A percentile compares a stretch with the other conserved stretches of the same genome.
phyloP scores from a whole-genome alignment of 2,113 vertebrate genomes.

The Oncorhynchus masou region DNA sequence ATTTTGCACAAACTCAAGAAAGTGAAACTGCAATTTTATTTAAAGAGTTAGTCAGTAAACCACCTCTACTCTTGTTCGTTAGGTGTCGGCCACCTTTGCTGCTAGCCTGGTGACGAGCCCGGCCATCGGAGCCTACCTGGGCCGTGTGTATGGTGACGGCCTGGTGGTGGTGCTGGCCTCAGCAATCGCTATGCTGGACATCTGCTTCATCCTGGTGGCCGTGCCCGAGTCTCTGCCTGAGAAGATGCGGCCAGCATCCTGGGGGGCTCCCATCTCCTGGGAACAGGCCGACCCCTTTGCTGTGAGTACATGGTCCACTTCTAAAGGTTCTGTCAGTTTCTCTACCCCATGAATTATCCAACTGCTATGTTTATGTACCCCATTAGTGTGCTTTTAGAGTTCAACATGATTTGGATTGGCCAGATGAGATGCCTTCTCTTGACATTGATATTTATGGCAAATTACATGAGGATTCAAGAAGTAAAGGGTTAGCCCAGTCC shows the following conservation, averaged over 20 bases:
- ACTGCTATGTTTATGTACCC: no score
- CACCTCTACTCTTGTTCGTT: not conserved
- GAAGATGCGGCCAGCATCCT: slow-evolving; percentile 86
- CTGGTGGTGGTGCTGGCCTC: slow-evolving; percentile 85
- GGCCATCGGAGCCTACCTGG: slow-evolving; percentile 86
- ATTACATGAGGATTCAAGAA: no score
- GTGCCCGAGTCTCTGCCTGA: slow-evolving; percentile 85
- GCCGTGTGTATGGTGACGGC: slow-evolving; percentile 82
- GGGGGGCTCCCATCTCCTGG: slow-evolving; percentile 89
- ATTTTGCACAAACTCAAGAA: not conserved
- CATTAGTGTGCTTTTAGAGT: no score
- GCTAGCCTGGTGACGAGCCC: slow-evolving; percentile 86
- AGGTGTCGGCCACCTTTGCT: slow-evolving; percentile 88
- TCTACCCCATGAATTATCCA: no score
- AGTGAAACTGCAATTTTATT: not conserved
- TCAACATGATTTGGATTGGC: no score
- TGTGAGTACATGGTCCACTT: slow-evolving; percentile 60
- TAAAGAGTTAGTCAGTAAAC: not conserved
- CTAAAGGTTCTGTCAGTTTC: no score
- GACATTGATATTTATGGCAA: no score
- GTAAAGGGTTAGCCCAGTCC: no score
- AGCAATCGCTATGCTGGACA: slow-evolving; percentile 83
- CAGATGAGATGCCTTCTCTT: no score
- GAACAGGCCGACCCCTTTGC: slow-evolving; percentile 89
- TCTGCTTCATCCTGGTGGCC: slow-evolving; percentile 86